phyloP scores from a whole-genome alignment of 1,140 invertebrate genomes.

The Hycleus cichorii region DNA sequence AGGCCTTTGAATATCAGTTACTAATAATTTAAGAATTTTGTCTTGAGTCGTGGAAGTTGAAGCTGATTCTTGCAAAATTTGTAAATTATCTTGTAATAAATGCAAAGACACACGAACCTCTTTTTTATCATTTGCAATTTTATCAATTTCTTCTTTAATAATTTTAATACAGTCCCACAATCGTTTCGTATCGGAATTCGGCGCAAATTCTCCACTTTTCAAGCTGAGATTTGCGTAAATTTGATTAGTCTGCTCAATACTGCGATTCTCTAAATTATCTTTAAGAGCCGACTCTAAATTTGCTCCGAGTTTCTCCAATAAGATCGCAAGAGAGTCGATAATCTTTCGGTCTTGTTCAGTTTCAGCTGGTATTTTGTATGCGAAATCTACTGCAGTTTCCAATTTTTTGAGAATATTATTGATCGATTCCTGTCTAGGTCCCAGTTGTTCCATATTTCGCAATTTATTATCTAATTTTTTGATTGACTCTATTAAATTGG shows the following conservation, averaged over 20 bases:
- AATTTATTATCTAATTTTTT: not conserved
- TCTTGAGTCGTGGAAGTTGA: constrained; percentile 20
- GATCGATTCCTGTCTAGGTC: not conserved
- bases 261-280: not conserved
- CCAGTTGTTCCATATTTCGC: not conserved
- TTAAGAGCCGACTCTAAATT: no score
- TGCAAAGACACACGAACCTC: not conserved
- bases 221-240: not conserved
- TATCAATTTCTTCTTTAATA: constrained; percentile 12
- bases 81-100: constrained; percentile 37
- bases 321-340: no score
- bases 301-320: no score
- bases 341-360: not conserved
- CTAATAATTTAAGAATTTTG: constrained; percentile 28
- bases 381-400: not conserved
- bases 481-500: not conserved
- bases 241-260: not conserved
- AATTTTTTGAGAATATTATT: not conserved
- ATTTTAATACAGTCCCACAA: not conserved
- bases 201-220: not conserved
- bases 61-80: constrained; percentile 31
- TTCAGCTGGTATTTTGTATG: not conserved
- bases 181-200: not conserved
- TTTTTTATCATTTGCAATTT: constrained; percentile 2
- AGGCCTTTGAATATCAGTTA: constrained; percentile 32